phyloP scores from a whole-genome alignment of 2,888 invertebrate genomes.

The Phorcus lineatus region DNA sequence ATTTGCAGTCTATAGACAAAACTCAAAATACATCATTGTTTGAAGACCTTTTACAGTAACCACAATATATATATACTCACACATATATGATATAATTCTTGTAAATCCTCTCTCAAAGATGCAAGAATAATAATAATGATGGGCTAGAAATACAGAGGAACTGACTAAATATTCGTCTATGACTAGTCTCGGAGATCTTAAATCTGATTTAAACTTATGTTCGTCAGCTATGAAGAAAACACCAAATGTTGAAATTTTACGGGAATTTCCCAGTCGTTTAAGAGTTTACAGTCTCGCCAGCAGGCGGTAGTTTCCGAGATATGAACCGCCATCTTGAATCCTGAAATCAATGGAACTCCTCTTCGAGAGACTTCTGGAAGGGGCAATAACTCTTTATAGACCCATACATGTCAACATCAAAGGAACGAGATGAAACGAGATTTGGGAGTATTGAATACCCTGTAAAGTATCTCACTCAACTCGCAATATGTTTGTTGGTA shows the following conservation, averaged over 20 bases:
- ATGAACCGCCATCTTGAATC: conserved; percentile 15
- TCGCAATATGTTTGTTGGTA: neutral
- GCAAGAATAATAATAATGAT: no score
- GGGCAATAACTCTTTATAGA: conserved; percentile 1
- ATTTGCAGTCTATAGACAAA: no score
- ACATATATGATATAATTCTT: no score
- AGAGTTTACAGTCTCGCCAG: neutral
- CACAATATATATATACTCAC: no score
- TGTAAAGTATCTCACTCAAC: neutral
- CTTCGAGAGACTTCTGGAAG: neutral
- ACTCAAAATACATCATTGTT: no score
- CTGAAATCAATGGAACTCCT: neutral
- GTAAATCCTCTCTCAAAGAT: neutral
- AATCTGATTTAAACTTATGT: neutral
- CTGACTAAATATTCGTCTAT: no score
- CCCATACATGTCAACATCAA: conserved; percentile 14
- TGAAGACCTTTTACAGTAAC: no score
- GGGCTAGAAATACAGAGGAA: no score
- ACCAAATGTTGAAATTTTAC: neutral
- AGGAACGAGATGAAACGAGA: neutral
- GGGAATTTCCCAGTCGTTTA: conserved; percentile 10
- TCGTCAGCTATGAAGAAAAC: neutral
- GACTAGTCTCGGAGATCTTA: no score
- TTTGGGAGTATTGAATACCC: conserved; percentile 2
- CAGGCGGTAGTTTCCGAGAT: conserved; percentile 10